phyloP scores from a whole-genome alignment of 1,140 invertebrate species.

The Drosophila grimshawi region DNA sequence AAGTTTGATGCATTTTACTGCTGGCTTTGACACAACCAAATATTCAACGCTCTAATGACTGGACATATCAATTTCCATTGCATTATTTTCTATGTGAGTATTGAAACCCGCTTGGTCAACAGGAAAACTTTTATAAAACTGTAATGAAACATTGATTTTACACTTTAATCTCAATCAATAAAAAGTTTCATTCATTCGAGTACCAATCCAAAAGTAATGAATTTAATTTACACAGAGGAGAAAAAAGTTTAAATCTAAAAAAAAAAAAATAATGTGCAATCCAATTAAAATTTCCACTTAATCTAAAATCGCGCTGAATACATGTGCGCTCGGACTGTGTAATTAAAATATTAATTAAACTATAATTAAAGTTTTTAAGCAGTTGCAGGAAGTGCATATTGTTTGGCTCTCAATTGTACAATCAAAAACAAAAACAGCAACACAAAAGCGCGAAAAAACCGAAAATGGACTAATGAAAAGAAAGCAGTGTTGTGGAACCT shows the following conservation, averaged over 20 bases:
- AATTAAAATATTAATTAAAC: slow-evolving; percentile 78
- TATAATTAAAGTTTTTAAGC: slow-evolving; percentile 68
- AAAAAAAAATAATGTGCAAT: slow-evolving; percentile 23
- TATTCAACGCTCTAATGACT: too few relatives aligned
- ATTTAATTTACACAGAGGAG: neutral
- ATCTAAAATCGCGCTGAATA: slow-evolving; percentile 47
- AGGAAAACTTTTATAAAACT: too few relatives aligned
- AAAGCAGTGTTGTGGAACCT: slow-evolving; percentile 14
- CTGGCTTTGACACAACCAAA: too few relatives aligned
- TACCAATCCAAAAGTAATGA: neutral
- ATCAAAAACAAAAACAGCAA: slow-evolving; percentile 26
- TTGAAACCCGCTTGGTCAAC: too few relatives aligned
- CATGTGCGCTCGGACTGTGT: slow-evolving; percentile 37
- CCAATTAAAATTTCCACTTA: slow-evolving; percentile 61
- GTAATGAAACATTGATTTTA: neutral
- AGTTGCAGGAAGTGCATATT: slow-evolving; percentile 34
- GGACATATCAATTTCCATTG: too few relatives aligned
- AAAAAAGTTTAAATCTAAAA: slow-evolving; percentile 1
- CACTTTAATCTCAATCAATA: slow-evolving; percentile 11
- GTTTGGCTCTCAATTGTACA: slow-evolving; percentile 54
- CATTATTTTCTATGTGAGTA: too few relatives aligned
- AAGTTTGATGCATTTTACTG: neutral
- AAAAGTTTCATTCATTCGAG: neutral
- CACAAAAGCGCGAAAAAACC: neutral
- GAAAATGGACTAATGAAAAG: slow-evolving; percentile 26